Base-by-base conservation (phyloP, 1,140 invertebrate species). In the Aphidius gifuensis region DNA sequence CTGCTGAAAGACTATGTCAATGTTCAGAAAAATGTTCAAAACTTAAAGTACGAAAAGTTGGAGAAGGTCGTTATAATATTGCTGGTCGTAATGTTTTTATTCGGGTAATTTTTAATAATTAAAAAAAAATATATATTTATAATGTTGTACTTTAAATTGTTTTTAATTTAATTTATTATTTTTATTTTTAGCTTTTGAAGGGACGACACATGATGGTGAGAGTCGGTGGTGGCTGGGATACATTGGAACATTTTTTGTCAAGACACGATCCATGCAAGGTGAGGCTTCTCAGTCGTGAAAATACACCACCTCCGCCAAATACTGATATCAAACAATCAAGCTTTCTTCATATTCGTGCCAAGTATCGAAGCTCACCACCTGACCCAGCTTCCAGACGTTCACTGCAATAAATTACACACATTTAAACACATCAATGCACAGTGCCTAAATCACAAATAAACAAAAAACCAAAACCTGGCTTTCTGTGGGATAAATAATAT, bases 151-250 rank as follows among this genome's bases (percentile, higher is more conserved):
- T 47, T 6, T 9, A n/a, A 58, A 38, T 9, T 6, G 4, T 9
- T 9, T 6, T 38, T 53, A 23, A 51, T 63, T 43, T 6, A 23
- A 7, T 6, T 16, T 47, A 38, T 38, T 9, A 21, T 32, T n/a
- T 21, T 42, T 76, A 66, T 68, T 83, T 82, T 9, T 80, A 93
- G 92, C 77, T 93, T 68, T 80, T 94, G 69, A 93, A 93, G 74
- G 90, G 90, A 51, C 84, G 88, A 49, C 92, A 93, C 78, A 94
- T 95, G 82, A 97, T 96, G 93, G 94, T 97, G 9, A 85, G 94
- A 70, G 93, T 96, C 21, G 94, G 93, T 49, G 94, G 93, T 55
- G 89, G 93, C 49, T 96, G 93, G 93, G 92, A 96, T 78, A 96
- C 93, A 8, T 82, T 97, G 72, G 91, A 94, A 73, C 92, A 96